phyloP scores from a whole-genome alignment of 1,140 invertebrate species.

The Paralvinella palmiformis region DNA sequence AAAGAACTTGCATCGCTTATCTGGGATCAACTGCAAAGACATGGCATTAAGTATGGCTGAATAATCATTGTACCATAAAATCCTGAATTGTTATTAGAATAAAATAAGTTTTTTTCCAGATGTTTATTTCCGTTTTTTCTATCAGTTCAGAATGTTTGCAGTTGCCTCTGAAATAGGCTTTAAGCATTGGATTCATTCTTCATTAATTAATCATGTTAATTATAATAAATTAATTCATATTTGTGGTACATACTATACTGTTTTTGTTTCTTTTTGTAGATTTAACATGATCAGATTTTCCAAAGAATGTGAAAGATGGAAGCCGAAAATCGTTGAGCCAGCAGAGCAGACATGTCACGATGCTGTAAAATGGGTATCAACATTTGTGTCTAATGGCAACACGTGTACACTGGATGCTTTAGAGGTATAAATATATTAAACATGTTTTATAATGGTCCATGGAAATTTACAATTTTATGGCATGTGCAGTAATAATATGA shows the following conservation, averaged over 20 bases:
- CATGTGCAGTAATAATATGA: too few relatives aligned
- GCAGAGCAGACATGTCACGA: slow-evolving; percentile 46
- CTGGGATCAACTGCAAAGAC: slow-evolving; percentile 48
- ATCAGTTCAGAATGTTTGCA: too few relatives aligned
- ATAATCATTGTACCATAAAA: background rate
- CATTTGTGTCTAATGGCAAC: slow-evolving; percentile 42
- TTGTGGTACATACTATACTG: background rate
- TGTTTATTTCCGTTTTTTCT: too few relatives aligned
- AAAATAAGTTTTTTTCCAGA: too few relatives aligned
- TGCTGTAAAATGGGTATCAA: slow-evolving; percentile 44
- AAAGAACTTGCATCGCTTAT: slow-evolving; percentile 45
- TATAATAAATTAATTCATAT: background rate
- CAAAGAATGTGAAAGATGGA: slow-evolving; percentile 42
- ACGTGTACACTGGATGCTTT: slow-evolving; percentile 50
- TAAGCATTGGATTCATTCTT: background rate
- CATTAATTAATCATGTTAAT: background rate
- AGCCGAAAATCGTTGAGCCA: slow-evolving; percentile 32
- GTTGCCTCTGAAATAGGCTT: too few relatives aligned
- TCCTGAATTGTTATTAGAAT: too few relatives aligned
- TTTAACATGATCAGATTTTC: slow-evolving; percentile 51
- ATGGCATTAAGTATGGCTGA: slow-evolving; percentile 34
- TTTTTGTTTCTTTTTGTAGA: slow-evolving; percentile 23
- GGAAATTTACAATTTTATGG: too few relatives aligned
- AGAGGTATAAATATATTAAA: too few relatives aligned
- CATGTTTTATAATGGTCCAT: too few relatives aligned